Percentiles rank a stretch among this genome's conserved stretches.
These are phyloP conservation scores for Dascillus cervinus DNA, from an alignment of 2,888 invertebrate genomes.

Conservation along the genomic window DNA sequence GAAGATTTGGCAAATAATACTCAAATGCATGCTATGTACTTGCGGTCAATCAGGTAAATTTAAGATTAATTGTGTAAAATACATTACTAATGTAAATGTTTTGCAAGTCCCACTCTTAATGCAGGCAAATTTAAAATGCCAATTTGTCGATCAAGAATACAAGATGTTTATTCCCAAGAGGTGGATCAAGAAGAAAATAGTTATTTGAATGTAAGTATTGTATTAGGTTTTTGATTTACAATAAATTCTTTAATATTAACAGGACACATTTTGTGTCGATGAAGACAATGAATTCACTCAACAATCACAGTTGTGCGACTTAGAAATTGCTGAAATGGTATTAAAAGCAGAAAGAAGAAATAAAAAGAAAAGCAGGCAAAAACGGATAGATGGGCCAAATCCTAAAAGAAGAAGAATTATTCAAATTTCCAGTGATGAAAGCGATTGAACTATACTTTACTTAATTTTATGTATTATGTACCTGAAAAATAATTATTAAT, in stretches of 20 bases:
- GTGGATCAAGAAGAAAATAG: conserved; percentile 25
- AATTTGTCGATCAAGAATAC: conserved; percentile 32
- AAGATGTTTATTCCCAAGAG: conserved; percentile 34
- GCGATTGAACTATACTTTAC: too few relatives aligned
- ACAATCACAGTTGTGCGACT: conserved; percentile 43
- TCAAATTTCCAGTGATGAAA: conserved; percentile 6
- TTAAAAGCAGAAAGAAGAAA: conserved; percentile 40
- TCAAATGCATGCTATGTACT: conserved; percentile 59
- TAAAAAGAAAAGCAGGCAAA: conserved; percentile 21
- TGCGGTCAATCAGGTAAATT: conserved; percentile 52
- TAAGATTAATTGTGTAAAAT: background rate
- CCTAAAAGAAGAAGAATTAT: conserved; percentile 13
- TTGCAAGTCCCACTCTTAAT: conserved; percentile 50
- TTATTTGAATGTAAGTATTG: conserved; percentile 33
- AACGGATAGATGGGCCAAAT: background rate
- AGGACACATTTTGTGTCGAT: conserved; percentile 61
- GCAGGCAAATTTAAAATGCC: conserved; percentile 57
- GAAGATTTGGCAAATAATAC: conserved; percentile 44
- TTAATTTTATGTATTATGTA: too few relatives aligned
- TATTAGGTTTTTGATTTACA: background rate
- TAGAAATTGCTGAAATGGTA: conserved; percentile 57
- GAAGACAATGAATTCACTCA: conserved; percentile 47
- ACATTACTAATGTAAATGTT: conserved; percentile 6
- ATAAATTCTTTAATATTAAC: conserved; percentile 24
- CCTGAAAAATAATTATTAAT: too few relatives aligned